Evolutionary conservation across 1,140 invertebrate species (phyloP).

Genomic region (Calycopis cecrops): DNA sequence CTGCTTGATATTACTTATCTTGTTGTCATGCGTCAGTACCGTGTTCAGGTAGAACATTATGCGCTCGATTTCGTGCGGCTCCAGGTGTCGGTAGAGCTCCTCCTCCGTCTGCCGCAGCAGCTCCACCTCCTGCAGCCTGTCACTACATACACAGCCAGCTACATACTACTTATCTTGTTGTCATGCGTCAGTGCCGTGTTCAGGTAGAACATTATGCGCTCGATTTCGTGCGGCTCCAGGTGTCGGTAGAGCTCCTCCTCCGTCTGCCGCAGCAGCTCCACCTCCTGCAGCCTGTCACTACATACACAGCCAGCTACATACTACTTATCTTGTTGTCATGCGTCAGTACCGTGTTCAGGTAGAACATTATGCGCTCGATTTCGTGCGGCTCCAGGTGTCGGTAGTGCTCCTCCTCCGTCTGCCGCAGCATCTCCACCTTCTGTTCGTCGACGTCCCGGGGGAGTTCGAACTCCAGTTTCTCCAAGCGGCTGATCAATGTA

Average conservation of each 20-base stretch:
- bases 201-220: constrained; percentile 56
- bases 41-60: constrained; percentile 55
- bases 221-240: constrained; percentile 45
- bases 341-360: constrained; percentile 43
- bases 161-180: no score
- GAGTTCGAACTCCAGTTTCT: constrained; percentile 41
- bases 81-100: constrained; percentile 47
- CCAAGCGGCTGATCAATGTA: constrained; percentile 36
- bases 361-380: constrained; percentile 52
- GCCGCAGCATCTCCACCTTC: constrained; percentile 43
- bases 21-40: constrained; percentile 33
- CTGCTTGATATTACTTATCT: no score
- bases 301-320: no score
- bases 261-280: constrained; percentile 43
- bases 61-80: constrained; percentile 46
- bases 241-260: constrained; percentile 51
- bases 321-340: no score
- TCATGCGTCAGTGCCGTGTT: constrained; percentile 35
- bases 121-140: no score
- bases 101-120: constrained; percentile 45
- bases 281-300: no score
- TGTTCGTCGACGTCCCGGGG: constrained; percentile 56
- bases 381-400: constrained; percentile 44
- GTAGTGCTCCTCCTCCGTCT: constrained; percentile 49
- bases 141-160: no score